Percentiles rank a stretch among this genome's conserved stretches.
Evolutionary conservation across 2,888 invertebrate genomes (phyloP).

Genomic region (Tetheella fluctuosa): DNA sequence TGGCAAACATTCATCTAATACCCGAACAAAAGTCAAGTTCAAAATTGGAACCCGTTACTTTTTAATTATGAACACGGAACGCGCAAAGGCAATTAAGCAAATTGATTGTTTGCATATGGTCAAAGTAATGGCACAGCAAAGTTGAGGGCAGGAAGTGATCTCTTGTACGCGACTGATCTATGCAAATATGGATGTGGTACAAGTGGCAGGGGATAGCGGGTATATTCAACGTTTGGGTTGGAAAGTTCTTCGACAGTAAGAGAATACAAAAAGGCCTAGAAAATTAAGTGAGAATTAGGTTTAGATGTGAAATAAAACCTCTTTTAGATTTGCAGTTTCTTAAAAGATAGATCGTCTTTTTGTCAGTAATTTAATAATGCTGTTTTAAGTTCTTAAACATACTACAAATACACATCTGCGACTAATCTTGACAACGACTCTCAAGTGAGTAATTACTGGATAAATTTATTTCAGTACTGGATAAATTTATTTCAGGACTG

Average conservation of each 20-base stretch:
- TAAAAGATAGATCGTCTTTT: no score
- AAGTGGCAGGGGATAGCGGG: conserved; percentile 32
- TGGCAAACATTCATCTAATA: conserved; percentile 1
- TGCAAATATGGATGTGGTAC: conserved; percentile 47
- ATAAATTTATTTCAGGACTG: no score
- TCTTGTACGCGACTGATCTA: conserved; percentile 53
- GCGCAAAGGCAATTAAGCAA: conserved; percentile 41
- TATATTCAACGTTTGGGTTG: background rate
- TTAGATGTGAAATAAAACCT: no score
- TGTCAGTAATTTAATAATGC: no score
- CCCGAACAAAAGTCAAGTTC: conserved; percentile 11
- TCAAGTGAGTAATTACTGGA: no score
- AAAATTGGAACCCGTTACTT: conserved; percentile 11
- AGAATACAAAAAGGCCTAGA: no score
- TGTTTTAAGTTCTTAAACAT: no score
- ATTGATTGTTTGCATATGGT: conserved; percentile 45
- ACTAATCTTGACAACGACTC: no score
- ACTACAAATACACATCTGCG: no score
- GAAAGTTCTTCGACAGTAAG: background rate
- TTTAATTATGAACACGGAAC: conserved; percentile 5
- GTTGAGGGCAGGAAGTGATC: conserved; percentile 49
- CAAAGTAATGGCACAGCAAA: conserved; percentile 48
- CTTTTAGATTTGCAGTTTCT: no score
- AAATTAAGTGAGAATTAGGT: no score
- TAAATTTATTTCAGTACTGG: no score